These are phyloP conservation scores for Pavo muticus DNA, from an alignment of 2,113 vertebrate species.

Conservation along the genomic window DNA sequence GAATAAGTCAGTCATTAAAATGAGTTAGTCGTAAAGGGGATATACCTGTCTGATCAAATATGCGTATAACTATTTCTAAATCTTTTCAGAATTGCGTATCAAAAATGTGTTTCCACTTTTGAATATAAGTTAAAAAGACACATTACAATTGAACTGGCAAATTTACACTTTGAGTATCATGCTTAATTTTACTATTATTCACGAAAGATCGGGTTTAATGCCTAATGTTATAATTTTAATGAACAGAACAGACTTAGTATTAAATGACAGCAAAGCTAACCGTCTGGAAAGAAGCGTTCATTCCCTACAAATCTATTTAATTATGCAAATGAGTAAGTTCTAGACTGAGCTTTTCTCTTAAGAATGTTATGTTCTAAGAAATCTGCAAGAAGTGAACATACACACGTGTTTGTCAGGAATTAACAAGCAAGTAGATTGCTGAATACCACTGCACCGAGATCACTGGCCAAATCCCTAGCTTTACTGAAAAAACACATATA, in stretches of 20 bases:
- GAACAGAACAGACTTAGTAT: background rate
- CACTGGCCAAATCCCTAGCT: background rate
- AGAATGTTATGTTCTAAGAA: background rate
- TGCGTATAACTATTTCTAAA: background rate
- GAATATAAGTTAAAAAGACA: background rate
- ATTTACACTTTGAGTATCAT: background rate
- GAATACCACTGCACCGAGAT: background rate
- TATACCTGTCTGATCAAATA: slow-evolving; percentile 3
- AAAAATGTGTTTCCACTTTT: background rate
- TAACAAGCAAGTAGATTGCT: background rate
- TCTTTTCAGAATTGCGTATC: background rate
- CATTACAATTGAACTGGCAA: background rate
- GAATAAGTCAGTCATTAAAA: slow-evolving; percentile 4
- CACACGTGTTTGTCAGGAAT: background rate
- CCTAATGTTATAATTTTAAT: background rate
- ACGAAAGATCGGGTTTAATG: background rate
- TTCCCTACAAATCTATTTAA: background rate
- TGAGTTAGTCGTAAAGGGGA: background rate
- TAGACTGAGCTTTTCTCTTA: background rate
- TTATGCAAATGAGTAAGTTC: background rate
- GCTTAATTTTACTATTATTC: background rate
- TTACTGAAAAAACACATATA: background rate
- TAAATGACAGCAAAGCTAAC: background rate
- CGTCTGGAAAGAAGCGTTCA: background rate
- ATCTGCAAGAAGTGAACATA: background rate